Base-by-base conservation (phyloP, 2,113 vertebrate species). In the Prinia subflava region DNA sequence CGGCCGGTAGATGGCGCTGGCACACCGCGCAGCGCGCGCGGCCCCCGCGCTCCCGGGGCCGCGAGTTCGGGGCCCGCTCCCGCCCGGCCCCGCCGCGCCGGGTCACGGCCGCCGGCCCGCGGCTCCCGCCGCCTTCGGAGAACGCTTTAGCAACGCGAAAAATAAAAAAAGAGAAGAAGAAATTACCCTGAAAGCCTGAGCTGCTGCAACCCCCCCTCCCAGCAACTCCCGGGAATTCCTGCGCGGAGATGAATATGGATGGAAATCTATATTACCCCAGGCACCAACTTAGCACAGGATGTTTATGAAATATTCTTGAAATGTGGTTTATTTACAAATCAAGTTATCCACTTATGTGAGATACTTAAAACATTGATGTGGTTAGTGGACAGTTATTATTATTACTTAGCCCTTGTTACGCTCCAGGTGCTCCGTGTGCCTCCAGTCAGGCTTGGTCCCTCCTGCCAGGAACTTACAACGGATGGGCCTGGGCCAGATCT, bases 1-100 rank as follows among this genome's bases (percentile, higher is more conserved):
- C 27, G 4, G 46, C 82, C 84, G 74, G 84, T 95, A 98, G 98
- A 97, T 98, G 98, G 98, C 97, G 86, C 95, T 97, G 93, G 79
- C 87, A 95, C 84, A 98, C 98, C 96, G 78, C 75, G 65, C 41
- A 97, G 97, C 64, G 89, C 46, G 53, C 20, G 14, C 64, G 5
- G 44, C 27, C 9, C 85, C 73, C 79, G 89, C 83, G 77, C 73
- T 65, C 74, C 27, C 15, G 60, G 37, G 47, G 33, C 83, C 31
- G 31, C 67, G 37, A 56, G 67, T 83, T 83, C 80, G 80, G 28
- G 81, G 4, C 81, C 47, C 52, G 16, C 62, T 24, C 63, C 76
- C 19, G 85, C 76, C 90, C 50, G 83, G 67, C 25, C 79, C 65
- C 87, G 49, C 49, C 52, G 60, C 25, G 56, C 37, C 15, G 33